Evolutionary conservation across 2,113 vertebrate species (phyloP), one percentile per base, ranked within the genome.

Genomic region (Vimba vimba): DNA sequence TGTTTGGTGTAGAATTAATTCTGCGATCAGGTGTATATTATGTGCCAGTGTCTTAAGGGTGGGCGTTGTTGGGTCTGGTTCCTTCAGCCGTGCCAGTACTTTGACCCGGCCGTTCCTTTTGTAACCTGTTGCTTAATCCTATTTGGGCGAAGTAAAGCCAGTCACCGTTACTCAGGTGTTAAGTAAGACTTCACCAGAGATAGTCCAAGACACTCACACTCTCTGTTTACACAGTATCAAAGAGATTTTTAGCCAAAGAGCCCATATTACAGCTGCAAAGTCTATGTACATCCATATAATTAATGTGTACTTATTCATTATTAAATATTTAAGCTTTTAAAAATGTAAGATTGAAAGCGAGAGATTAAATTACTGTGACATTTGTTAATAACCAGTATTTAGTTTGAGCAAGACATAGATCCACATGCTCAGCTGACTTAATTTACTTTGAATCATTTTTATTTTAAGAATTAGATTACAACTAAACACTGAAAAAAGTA

Each of bases 51-150:
- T 75, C 83, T 86, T 75, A 86, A 89, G 84, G 57, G 45, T 68
- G 57, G 47, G 43, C 68, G 77, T 86, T 91, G 85, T 76, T 81
- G 75, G 43, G 39, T 84, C 82, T 25, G 55, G 80, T 79, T 82
- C 78, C 83, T 71, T 73, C 45, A 69, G 55, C 66, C 36, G 55
- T 85, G 47, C 77, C 74, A 66, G 85, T 73, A 50, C 85, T 82
- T 39, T 84, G 82, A 86, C 80, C 88, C 75, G 83, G 62, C 84
- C 76, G 13, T 47, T 62, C 73, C 74, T 84, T 83, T 73, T 60
- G 23, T 77, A 84, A 86, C 83, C 77, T 86, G 86, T 82, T 86
- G 90, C 85, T 84, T 89, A 89, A 91, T 88, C 76, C 82, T 59
- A 69, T 83, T 59, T 33, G 57, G 52, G 62, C 79, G 57, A 79